Evolutionary conservation across 1,140 invertebrate genomes (phyloP), one percentile per base, ranked within the genome.

Genomic region (Bicyclus anynana): DNA sequence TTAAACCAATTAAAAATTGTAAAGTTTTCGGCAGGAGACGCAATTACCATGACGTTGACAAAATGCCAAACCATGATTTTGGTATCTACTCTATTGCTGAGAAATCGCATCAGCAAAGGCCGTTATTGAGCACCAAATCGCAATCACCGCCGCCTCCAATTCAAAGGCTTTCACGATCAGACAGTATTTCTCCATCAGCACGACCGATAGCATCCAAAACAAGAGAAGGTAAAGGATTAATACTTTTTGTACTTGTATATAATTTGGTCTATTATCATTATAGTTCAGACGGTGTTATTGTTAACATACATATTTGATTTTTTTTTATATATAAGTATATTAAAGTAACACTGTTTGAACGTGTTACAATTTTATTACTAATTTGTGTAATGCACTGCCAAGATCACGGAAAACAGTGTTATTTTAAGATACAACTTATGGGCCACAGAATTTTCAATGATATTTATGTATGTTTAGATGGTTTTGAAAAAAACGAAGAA

Each of bases 1-100:
- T 23, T n/a, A 33, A 33, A 35, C 20, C 18, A 35, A 47, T 35
- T 61, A 49, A 69, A 52, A 65, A 59, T 59, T 62, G 53, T 53
- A 69, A 73, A 68, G 66, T 74, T 69, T 72, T 44, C 65, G 44
- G 4, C 67, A 87, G 84, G 65, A 82, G 74, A 70, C 73, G 72
- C 27, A 59, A 52, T 14, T 82, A 64, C 52, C 69, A 77, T 50
- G 74, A 87, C 40, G 51, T 70, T 1, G 77, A 84, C 27, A 84
- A 67, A 59, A 49, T 86, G 14, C 83, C 81, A 12, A 59, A 26
- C 0, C 84, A 88, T 50, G 66, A 77, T 21, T 84, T 65, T 58
- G 84, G 84, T 5, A 53, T 88, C 7, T 88, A 88, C 59, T 88
- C 84, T 1, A 77, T 77, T n/a, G 65, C 70, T 20, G 74, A 84